phyloP scores from a whole-genome alignment of 2,113 vertebrate species.

The Plecturocebus donacophilus region DNA sequence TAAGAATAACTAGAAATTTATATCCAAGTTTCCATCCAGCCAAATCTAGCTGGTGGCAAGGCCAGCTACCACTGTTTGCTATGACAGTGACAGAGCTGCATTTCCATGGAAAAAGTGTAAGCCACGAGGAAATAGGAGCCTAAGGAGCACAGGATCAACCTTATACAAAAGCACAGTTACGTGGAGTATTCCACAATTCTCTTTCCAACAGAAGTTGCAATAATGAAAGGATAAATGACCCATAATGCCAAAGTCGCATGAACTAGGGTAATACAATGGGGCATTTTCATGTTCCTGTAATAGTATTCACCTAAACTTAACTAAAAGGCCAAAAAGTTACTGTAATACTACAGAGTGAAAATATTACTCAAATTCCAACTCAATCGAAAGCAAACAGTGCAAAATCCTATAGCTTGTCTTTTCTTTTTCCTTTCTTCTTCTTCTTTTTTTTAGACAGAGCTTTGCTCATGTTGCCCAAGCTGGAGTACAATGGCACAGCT shows the following conservation, averaged over 20 bases:
- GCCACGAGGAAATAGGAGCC: background rate
- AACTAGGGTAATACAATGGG: background rate
- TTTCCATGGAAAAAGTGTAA: background rate
- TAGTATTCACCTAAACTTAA: background rate
- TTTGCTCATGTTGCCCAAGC: no score
- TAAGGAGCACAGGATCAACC: no score
- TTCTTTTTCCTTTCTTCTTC: no score
- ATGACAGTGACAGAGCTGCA: accelerated
- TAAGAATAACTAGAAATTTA: background rate
- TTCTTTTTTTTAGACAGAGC: no score
- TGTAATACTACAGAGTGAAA: background rate
- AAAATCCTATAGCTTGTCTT: background rate
- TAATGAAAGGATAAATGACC: background rate
- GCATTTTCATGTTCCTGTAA: background rate
- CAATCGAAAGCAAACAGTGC: background rate
- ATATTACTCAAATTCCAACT: background rate
- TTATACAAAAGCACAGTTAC: accelerated
- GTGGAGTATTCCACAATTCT: accelerated
- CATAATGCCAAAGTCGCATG: background rate
- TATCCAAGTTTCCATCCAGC: no score
- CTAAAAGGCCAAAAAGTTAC: no score
- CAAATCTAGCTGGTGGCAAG: no score
- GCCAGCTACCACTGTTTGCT: no score
- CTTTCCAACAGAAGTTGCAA: background rate
- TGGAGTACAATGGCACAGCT: no score